These are phyloP conservation scores for Caenorhabditis macrosperma DNA, from an alignment of 2,888 invertebrate genomes.

Conservation along the genomic window DNA sequence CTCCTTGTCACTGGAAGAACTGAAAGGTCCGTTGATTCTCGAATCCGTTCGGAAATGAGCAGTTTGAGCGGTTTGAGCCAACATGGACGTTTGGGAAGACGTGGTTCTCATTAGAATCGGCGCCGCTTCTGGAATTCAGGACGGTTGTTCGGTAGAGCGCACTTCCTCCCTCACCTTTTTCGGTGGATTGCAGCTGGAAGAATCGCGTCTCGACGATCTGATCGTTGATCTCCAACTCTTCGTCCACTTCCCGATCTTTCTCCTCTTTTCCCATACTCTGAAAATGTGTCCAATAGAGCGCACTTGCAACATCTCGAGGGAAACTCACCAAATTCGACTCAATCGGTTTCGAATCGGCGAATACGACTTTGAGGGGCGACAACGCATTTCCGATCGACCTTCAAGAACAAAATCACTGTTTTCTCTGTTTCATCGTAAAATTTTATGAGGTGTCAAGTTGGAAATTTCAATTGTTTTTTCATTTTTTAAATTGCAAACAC, in stretches of 20 bases:
- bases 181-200: constrained; percentile 21
- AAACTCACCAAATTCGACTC: background rate
- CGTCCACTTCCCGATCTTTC: background rate
- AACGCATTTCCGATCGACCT: constrained; percentile 18
- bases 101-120: constrained; percentile 22
- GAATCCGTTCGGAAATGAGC: background rate
- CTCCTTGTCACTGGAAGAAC: constrained; percentile 30
- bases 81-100: constrained; percentile 12
- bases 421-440: constrained; percentile 12
- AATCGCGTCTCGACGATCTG: constrained; percentile 23
- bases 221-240: constrained; percentile 16
- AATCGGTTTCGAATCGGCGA: background rate
- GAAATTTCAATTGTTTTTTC: background rate
- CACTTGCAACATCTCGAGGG: background rate
- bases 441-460: background rate
- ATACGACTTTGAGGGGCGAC: constrained; percentile 4
- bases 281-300: background rate
- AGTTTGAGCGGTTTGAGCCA: background rate
- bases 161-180: background rate
- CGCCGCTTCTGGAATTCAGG: background rate
- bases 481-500: no score
- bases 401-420: background rate
- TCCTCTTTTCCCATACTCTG: background rate
- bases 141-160: background rate
- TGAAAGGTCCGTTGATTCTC: background rate